Conservation (phyloP, 2,113 vertebrate genomes). For the Phoenicopterus ruber region DNA sequence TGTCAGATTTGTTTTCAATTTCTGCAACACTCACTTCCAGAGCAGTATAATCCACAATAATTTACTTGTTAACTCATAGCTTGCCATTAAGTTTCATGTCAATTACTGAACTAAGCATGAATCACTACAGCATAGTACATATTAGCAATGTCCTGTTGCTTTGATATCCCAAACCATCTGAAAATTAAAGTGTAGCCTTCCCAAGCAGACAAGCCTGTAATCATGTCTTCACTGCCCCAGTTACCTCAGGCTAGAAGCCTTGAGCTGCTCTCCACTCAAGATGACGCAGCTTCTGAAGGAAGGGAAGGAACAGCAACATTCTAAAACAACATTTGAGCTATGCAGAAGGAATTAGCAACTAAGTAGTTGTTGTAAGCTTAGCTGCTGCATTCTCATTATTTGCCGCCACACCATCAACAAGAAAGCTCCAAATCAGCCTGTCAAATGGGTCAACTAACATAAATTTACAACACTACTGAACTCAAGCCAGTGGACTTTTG, state of each 20-base stretch:
- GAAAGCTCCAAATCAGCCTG: background rate
- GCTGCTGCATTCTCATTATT: background rate
- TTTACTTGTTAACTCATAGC: background rate
- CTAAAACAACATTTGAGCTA: background rate
- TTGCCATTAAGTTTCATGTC: background rate
- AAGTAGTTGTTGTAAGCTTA: background rate
- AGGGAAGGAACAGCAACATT: background rate
- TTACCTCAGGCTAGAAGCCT: background rate
- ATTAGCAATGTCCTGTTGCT: background rate
- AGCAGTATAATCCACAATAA: background rate
- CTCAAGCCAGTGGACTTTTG: background rate
- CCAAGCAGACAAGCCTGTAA: background rate
- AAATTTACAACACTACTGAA: background rate
- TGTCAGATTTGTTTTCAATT: background rate
- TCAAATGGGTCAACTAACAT: background rate
- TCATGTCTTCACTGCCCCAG: background rate
- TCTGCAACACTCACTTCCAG: background rate
- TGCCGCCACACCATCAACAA: background rate
- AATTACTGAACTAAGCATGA: background rate
- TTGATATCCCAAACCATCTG: background rate
- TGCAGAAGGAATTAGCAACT: background rate
- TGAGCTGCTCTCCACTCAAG: background rate
- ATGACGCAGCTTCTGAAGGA: background rate
- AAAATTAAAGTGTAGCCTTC: background rate
- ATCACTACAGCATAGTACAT: background rate